Percentiles rank a stretch among this genome's conserved stretches.
Conservation (phyloP, 2,888 invertebrate species). For the Xestia rhomboidea region DNA sequence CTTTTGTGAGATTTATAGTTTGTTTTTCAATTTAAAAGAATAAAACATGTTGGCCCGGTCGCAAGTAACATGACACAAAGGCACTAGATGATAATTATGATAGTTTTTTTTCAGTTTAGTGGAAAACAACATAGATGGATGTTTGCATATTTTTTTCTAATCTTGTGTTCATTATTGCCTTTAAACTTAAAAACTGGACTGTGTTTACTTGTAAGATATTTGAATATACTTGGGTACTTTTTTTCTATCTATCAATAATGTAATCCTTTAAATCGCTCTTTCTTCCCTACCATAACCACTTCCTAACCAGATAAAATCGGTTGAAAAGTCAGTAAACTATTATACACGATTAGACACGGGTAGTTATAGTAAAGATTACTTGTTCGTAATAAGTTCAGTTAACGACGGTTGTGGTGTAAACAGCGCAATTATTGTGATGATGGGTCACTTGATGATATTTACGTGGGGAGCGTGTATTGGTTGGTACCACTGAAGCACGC, state of each 20-base stretch:
- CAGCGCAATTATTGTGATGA: conserved; percentile 33
- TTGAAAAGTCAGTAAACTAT: not conserved
- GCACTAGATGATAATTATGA: not conserved
- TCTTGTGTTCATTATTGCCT: not conserved
- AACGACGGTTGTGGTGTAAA: conserved; percentile 31
- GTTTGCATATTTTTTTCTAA: not conserved
- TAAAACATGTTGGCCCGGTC: not conserved
- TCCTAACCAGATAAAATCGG: not conserved
- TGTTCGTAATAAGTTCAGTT: conserved; percentile 20
- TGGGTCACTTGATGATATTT: conserved; percentile 25
- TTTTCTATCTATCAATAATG: not conserved
- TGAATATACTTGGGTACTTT: not conserved
- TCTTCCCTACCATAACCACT: not conserved
- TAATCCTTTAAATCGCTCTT: conserved; percentile 16
- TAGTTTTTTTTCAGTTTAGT: not conserved
- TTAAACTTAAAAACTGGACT: not conserved
- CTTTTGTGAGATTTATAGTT: not conserved
- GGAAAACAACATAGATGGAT: not conserved
- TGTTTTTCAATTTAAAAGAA: not conserved
- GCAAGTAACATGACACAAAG: not conserved
- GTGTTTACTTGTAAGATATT: no score
- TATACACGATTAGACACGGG: conserved; percentile 18
- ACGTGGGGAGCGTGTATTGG: not conserved
- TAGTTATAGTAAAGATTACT: conserved; percentile 32
- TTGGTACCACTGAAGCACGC: not conserved